Evolutionary conservation across 2,797 vertebrate species (phyloP).

Genomic region (Leptatherina wallacei): DNA sequence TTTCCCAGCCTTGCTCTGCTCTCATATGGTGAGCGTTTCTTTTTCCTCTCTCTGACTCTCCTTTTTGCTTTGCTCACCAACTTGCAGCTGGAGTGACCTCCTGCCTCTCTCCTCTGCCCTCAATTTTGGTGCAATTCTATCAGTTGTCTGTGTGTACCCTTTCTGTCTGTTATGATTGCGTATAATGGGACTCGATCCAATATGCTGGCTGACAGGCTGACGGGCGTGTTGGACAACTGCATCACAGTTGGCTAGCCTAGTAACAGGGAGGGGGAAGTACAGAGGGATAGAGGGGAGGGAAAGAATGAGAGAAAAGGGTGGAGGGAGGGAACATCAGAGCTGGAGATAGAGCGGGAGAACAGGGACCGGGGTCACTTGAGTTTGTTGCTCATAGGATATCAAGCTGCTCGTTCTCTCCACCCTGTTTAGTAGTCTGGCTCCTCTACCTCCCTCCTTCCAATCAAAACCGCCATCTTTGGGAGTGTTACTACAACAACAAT

Average conservation of each 20-base stretch:
- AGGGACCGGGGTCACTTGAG: slow-evolving; percentile 83
- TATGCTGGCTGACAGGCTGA: slow-evolving; percentile 74
- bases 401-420: slow-evolving; percentile 73
- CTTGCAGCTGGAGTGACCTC: slow-evolving; percentile 37
- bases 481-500: slow-evolving; percentile 66
- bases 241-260: slow-evolving; percentile 75
- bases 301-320: slow-evolving; percentile 39
- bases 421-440: slow-evolving; percentile 67
- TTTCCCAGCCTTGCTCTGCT: slow-evolving; percentile 74
- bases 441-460: slow-evolving; percentile 64
- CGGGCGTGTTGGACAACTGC: slow-evolving; percentile 80
- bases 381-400: slow-evolving; percentile 85
- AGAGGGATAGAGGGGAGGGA: slow-evolving; percentile 34
- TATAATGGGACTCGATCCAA: slow-evolving; percentile 74
- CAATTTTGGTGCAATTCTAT: slow-evolving; percentile 57
- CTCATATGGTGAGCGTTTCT: slow-evolving; percentile 66
- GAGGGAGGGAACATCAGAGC: slow-evolving; percentile 61
- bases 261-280: slow-evolving; percentile 52
- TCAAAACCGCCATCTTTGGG: slow-evolving; percentile 77
- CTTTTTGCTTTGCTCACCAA: slow-evolving; percentile 32
- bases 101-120: slow-evolving; percentile 50
- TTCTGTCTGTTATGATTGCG: slow-evolving; percentile 76
- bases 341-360: slow-evolving; percentile 67
- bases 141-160: slow-evolving; percentile 71
- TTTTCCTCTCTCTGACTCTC: slow-evolving; percentile 26